Conservation (phyloP, 2,797 vertebrate genomes). For the Sebastes trivittatus region DNA sequence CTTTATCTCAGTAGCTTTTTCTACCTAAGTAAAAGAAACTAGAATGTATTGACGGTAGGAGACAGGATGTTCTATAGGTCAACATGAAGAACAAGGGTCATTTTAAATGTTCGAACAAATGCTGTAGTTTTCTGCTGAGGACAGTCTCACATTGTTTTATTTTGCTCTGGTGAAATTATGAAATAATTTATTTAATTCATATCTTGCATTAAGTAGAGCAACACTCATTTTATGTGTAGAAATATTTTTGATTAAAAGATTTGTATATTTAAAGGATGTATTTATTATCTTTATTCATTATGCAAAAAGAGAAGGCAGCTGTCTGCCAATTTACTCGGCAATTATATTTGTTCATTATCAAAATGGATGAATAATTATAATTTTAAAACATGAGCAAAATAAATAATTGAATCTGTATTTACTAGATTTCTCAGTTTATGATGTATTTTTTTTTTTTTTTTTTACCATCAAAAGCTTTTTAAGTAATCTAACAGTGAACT, state of each 20-base stretch:
- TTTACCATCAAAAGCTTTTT: neutral
- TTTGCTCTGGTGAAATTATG: too few species aligned
- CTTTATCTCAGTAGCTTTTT: neutral
- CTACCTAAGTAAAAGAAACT: too few species aligned
- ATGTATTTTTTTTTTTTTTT: neutral
- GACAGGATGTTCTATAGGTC: rapidly evolving
- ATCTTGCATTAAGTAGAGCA: neutral
- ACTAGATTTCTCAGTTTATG: neutral
- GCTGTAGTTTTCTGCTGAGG: too few species aligned
- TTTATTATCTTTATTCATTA: neutral
- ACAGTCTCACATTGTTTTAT: too few species aligned
- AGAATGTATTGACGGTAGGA: too few species aligned
- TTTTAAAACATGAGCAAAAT: neutral
- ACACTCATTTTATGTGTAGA: neutral
- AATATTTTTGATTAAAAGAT: neutral
- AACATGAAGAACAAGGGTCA: neutral
- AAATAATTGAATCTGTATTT: neutral
- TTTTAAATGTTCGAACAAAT: too few species aligned
- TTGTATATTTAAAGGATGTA: neutral
- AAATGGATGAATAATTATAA: neutral
- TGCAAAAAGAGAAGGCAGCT: neutral
- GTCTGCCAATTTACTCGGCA: neutral
- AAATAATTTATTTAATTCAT: neutral
- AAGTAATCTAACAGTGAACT: neutral
- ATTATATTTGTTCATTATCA: neutral